Conservation (phyloP, 2,888 invertebrate species). For the Automeris io region DNA sequence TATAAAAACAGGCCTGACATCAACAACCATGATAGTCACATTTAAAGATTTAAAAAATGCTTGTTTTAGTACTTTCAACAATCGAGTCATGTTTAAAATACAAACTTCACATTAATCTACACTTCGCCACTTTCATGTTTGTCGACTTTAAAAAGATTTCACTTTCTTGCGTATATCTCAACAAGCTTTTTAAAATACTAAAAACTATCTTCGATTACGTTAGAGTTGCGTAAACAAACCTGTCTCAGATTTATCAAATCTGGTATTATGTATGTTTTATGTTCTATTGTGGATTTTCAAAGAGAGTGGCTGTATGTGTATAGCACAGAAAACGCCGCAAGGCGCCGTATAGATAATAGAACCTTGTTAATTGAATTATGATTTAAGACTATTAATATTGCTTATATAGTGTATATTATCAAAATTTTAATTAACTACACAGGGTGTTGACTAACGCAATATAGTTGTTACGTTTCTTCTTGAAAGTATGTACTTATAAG, state of each 20-base stretch:
- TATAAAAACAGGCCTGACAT: constrained; percentile 8
- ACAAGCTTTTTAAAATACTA: constrained; percentile 24
- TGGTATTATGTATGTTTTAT: constrained; percentile 16
- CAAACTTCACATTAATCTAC: constrained; percentile 30
- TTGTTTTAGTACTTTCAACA: constrained; percentile 33
- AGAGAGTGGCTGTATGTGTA: no score
- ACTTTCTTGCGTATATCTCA: constrained; percentile 40
- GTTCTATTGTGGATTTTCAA: constrained; percentile 13
- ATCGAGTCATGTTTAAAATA: constrained; percentile 31
- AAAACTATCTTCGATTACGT: constrained; percentile 35
- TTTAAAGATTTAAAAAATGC: constrained; percentile 23
- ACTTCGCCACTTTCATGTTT: constrained; percentile 42
- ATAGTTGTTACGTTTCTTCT: no score
- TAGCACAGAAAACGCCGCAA: no score
- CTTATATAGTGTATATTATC: no score
- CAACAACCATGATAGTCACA: constrained; percentile 18
- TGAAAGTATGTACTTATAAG: no score
- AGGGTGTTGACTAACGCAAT: no score
- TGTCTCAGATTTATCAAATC: constrained; percentile 19
- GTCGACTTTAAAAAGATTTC: constrained; percentile 42
- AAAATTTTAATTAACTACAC: no score
- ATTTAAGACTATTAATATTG: no score
- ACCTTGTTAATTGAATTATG: no score
- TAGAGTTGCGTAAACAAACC: constrained; percentile 32
- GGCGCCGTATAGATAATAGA: no score